These are phyloP conservation scores for Rhagoletis zephyria DNA, from an alignment of 1,140 invertebrate genomes.

Conservation along the genomic window DNA sequence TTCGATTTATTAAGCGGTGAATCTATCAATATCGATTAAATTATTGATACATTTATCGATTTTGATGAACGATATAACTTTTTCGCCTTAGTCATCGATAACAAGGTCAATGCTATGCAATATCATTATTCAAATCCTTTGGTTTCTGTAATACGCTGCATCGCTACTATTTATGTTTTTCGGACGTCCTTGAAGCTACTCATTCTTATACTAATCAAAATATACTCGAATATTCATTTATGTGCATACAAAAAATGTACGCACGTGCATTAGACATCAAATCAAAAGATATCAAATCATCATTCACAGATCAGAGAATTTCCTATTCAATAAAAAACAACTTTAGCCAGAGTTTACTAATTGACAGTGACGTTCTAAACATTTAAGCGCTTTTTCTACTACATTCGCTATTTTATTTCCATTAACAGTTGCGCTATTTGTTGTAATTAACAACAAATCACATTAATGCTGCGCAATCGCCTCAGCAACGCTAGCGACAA, in stretches of 20 bases:
- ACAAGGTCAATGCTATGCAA: no score
- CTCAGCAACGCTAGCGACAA: background rate
- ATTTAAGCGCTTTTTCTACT: background rate
- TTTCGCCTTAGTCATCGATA: no score
- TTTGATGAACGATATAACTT: no score
- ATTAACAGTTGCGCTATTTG: background rate
- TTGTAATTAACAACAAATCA: background rate
- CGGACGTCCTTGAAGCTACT: background rate
- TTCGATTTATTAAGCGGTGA: no score
- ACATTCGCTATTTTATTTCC: no score
- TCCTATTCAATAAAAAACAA: background rate
- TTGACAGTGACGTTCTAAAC: background rate
- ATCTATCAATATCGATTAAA: no score
- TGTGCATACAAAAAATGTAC: background rate
- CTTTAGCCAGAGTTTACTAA: background rate
- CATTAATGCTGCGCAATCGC: background rate
- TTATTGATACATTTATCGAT: no score
- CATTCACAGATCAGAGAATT: background rate
- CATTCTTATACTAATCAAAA: no score
- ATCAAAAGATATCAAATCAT: background rate
- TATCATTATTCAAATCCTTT: no score
- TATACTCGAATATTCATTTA: background rate
- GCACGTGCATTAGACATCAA: background rate
- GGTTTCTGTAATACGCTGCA: no score
- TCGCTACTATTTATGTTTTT: background rate